Conservation (phyloP, 2,888 invertebrate species). For the Dorcus parallelipipedus region DNA sequence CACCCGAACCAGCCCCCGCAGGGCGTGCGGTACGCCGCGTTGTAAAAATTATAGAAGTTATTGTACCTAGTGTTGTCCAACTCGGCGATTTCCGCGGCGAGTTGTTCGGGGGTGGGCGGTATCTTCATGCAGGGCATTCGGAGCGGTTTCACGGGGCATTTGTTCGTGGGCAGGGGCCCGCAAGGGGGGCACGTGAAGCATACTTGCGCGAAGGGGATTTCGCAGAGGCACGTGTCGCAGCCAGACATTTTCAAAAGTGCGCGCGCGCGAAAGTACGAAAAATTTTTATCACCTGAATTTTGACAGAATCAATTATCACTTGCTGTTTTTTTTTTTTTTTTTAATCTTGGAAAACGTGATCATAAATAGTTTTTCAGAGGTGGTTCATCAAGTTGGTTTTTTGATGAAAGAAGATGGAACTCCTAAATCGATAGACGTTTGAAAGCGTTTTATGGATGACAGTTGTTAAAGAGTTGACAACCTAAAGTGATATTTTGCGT, state of each 20-base stretch:
- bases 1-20: background rate
- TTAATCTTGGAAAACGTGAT: background rate
- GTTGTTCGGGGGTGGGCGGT: conserved; percentile 4
- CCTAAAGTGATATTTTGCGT: too few relatives aligned
- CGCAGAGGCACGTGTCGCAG: background rate
- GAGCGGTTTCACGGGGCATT: conserved; percentile 19
- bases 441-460: too few relatives aligned
- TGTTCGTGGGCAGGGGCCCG: conserved; percentile 15
- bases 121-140: conserved; percentile 13
- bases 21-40: conserved; percentile 28
- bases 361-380: too few relatives aligned
- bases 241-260: background rate
- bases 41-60: conserved; percentile 45
- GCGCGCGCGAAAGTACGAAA: too few relatives aligned
- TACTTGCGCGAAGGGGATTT: conserved; percentile 14
- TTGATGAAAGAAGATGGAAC: too few relatives aligned
- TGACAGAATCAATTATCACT: too few relatives aligned
- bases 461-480: too few relatives aligned
- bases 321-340: too few relatives aligned
- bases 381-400: too few relatives aligned
- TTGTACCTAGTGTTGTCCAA: conserved; percentile 28
- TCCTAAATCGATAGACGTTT: too few relatives aligned
- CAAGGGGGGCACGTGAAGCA: conserved; percentile 18
- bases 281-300: too few relatives aligned
- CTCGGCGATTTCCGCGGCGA: conserved; percentile 5